Base-by-base conservation (phyloP, 2,113 vertebrate species). In the Mobula hypostoma region DNA sequence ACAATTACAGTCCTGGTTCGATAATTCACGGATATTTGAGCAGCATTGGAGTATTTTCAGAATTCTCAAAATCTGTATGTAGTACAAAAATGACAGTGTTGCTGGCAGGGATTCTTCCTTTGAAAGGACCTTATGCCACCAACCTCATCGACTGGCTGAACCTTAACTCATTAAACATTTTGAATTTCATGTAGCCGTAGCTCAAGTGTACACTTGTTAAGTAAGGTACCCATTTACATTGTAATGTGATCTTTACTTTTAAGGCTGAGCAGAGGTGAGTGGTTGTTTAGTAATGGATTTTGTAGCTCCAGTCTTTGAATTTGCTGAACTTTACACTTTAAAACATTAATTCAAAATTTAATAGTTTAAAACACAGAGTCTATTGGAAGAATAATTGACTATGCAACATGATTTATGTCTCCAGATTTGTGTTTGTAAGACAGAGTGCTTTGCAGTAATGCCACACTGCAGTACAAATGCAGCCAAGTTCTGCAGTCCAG, bases 321-420 rank as follows among this genome's bases (percentile, higher is more conserved):
- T 87, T 12, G 56, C 82, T 85, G 82, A 85, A 85, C 82, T 85
- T 85, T 85, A 85, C 82, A 85, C 82, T 27, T 58, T 85, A 58
- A 85, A 58, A 3, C 82, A 58, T 58, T 87, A 87, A 61, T 87
- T 87, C 56, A 61, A 85, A 61, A 87, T 87, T 24, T 27, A 61
- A 87, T 63, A 61, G 83, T 56, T 87, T 87, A 63, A 11, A 87
- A 21, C 40, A 3, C 56, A 87, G 27, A 61, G 56, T 61, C 4
- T 56, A 87, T 87, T 29, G 29, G 56, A 24, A 87, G 56, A 87
- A 87, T 24, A 87, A 87, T 87, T 61, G 56, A 87, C 11, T 61
- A 56, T 87, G 56, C 29, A 48, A 87, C 56, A 87, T 61, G 83
- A 87, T 87, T 87, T 87, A 87, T 87, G 83, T 87, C 27, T 87